Base-by-base conservation (phyloP, 2,888 invertebrate genomes). In the Athetis lepigone region DNA sequence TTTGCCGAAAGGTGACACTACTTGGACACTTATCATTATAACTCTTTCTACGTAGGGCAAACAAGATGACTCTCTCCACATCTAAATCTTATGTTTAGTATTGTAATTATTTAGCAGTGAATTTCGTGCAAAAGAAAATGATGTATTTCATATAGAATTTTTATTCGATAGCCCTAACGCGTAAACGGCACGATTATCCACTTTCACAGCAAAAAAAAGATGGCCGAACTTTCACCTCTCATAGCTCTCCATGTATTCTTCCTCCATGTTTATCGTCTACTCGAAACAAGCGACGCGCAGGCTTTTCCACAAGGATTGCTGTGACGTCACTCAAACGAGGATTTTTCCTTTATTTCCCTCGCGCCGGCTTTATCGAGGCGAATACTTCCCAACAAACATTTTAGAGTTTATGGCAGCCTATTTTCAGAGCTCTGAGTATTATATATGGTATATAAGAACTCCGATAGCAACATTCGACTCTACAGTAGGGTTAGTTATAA, bases 341-440 rank as follows among this genome's bases (percentile, higher is more conserved):
- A 52, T 61, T 57, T 61, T 42, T 43, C 72, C 56, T 39, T 47
- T 45, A 56, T 49, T 73, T 70, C 52, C 37, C 49, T 9, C 13
- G 43, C 52, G 60, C 60, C 45, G 49, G 37, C 39, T 51, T 39
- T 43, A 59, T 59, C 56, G 54, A 57, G 56, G 45, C 37, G 19
- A 46, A 61, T 23, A 39, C 49, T 57, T n/a, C n/a, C n/a, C n/a
- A n/a, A n/a, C n/a, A n/a, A n/a, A n/a, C n/a, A n/a, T n/a, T n/a
- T n/a, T n/a, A n/a, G n/a, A n/a, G n/a, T n/a, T n/a, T n/a, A n/a
- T n/a, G n/a, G n/a, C n/a, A n/a, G n/a, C n/a, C n/a, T n/a, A n/a
- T n/a, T n/a, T n/a, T n/a, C n/a, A n/a, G n/a, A n/a, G n/a, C n/a
- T n/a, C n/a, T n/a, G n/a, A n/a, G n/a, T n/a, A n/a, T n/a, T n/a